Percentiles rank a stretch among this genome's conserved stretches.
phyloP scores from a whole-genome alignment of 2,888 invertebrate genomes.

The Catonia carolina region DNA sequence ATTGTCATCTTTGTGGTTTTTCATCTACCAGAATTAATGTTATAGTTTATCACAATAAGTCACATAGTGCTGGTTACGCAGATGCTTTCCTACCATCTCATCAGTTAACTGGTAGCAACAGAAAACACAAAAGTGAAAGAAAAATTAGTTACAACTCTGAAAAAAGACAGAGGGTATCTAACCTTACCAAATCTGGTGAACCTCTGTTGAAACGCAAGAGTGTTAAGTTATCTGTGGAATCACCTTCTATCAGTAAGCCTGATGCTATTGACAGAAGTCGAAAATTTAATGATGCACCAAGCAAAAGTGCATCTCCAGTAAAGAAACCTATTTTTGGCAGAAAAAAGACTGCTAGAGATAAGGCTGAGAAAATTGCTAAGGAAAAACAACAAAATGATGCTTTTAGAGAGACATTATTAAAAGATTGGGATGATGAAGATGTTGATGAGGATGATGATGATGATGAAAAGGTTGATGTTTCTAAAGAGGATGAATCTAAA shows the following conservation, averaged over 20 bases:
- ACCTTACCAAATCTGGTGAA: slow-evolving; percentile 41
- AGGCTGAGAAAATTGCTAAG: slow-evolving; percentile 38
- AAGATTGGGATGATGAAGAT: slow-evolving; percentile 69
- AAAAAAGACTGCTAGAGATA: slow-evolving; percentile 39
- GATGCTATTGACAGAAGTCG: slow-evolving; percentile 33
- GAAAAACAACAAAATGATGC: slow-evolving; percentile 54
- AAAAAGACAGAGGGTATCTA: slow-evolving; percentile 7
- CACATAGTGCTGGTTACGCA: slow-evolving; percentile 27
- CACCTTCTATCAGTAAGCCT: not conserved
- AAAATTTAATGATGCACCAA: not conserved
- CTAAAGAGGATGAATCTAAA: slow-evolving; percentile 39
- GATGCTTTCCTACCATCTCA: slow-evolving; percentile 13
- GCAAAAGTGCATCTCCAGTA: slow-evolving; percentile 1
- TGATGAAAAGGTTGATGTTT: slow-evolving; percentile 31
- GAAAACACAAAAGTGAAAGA: slow-evolving; percentile 14
- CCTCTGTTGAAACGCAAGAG: slow-evolving; percentile 22
- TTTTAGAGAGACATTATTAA: slow-evolving; percentile 61
- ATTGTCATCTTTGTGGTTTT: slow-evolving; percentile 59
- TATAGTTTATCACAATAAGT: slow-evolving; percentile 55
- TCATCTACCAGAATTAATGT: slow-evolving; percentile 63
- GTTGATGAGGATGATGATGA: slow-evolving; percentile 42
- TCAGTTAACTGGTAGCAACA: not conserved
- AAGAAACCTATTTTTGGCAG: slow-evolving; percentile 34
- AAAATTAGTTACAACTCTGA: not conserved
- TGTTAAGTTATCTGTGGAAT: not conserved